A percentile compares a stretch with the other conserved stretches of the same genome.
Conservation (phyloP, 2,113 vertebrate genomes). For the Thermophis baileyi region DNA sequence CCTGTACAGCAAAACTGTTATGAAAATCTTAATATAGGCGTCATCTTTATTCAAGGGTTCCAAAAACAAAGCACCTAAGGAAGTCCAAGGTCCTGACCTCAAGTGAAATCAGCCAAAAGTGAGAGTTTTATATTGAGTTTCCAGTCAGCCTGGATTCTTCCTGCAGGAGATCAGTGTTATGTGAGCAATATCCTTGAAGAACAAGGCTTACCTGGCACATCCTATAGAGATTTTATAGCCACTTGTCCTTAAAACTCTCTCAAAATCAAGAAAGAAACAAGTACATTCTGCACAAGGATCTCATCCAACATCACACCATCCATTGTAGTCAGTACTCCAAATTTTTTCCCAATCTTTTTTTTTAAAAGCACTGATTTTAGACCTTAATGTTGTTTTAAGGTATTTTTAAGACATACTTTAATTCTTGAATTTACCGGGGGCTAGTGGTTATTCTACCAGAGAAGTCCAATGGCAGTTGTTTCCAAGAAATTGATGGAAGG, state of each 20-base stretch:
- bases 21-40: background rate
- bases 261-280: background rate
- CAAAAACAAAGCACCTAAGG: background rate
- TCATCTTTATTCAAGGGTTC: background rate
- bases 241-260: background rate
- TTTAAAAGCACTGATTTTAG: background rate
- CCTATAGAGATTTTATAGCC: background rate
- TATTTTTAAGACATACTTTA: background rate
- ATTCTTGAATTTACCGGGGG: background rate
- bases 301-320: background rate
- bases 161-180: background rate
- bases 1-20: background rate
- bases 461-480: background rate
- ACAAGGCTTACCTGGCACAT: background rate
- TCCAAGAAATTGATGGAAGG: background rate
- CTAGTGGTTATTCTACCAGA: background rate
- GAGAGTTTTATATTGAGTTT: background rate
- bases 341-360: background rate
- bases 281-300: background rate
- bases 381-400: background rate
- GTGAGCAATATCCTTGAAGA: background rate
- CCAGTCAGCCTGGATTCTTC: background rate
- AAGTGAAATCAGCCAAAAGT: background rate
- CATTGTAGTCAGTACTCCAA: background rate
- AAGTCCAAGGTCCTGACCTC: background rate